A percentile compares a stretch with the other conserved stretches of the same genome.
Evolutionary conservation across 1,140 invertebrate genomes (phyloP).

Genomic region (Aphelinus atriplicis): DNA sequence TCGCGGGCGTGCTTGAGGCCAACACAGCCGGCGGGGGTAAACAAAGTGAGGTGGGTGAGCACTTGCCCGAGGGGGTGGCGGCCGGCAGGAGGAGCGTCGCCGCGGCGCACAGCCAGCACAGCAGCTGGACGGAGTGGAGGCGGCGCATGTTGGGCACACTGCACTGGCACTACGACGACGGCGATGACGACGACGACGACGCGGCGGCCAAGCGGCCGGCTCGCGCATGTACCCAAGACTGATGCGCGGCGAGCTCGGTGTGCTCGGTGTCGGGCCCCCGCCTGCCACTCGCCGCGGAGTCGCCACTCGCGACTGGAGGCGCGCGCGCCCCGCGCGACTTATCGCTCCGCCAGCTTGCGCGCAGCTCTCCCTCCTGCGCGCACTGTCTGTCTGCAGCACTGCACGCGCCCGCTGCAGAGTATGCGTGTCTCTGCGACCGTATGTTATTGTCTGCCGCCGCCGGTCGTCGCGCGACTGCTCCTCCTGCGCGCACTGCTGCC

Average conservation of each 20-base stretch:
- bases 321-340: too few relatives aligned
- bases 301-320: too few relatives aligned
- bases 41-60: constrained; percentile 20
- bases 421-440: too few relatives aligned
- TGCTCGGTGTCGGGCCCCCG: neutral
- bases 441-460: too few relatives aligned
- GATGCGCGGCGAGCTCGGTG: constrained; percentile 38
- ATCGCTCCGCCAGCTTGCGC: too few relatives aligned
- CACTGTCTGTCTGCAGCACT: too few relatives aligned
- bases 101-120: constrained; percentile 8
- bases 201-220: constrained; percentile 4
- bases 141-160: constrained; percentile 45
- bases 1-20: too few relatives aligned
- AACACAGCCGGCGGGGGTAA: neutral
- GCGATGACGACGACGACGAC: constrained; percentile 19
- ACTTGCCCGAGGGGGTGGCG: constrained; percentile 27
- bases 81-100: constrained; percentile 1
- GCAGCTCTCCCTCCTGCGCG: too few relatives aligned
- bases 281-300: too few relatives aligned
- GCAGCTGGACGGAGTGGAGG: constrained; percentile 7
- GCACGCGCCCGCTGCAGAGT: neutral
- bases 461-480: neutral
- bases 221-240: constrained; percentile 39
- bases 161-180: constrained; percentile 19
- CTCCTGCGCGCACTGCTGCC: neutral